These are phyloP conservation scores for Pyrgilauda ruficollis DNA, from an alignment of 2,113 vertebrate genomes.

Conservation along the genomic window DNA sequence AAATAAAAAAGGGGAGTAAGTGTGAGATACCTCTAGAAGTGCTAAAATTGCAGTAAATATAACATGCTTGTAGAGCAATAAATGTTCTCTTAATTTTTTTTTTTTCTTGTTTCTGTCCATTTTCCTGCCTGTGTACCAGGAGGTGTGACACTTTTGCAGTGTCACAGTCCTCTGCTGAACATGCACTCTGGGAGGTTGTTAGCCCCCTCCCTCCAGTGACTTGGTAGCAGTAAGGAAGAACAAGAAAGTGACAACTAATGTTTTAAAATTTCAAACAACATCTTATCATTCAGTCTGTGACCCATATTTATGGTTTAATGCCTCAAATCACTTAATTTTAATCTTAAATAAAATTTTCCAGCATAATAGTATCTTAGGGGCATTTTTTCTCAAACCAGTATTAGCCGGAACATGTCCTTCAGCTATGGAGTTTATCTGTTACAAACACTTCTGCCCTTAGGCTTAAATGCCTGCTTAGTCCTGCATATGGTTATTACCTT, in stretches of 20 bases:
- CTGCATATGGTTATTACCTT: constrained; percentile 46
- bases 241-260: not conserved
- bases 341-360: constrained; percentile 34
- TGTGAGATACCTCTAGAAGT: not conserved
- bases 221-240: not conserved
- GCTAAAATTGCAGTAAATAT: not conserved
- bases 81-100: not conserved
- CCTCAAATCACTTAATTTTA: constrained; percentile 37
- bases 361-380: constrained; percentile 24
- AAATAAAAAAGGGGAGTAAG: not conserved
- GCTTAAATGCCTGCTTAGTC: constrained; percentile 51
- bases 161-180: not conserved
- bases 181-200: not conserved
- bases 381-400: constrained; percentile 31
- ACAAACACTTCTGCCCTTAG: constrained; percentile 58
- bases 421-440: constrained; percentile 59
- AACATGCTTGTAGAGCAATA: not conserved
- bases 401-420: constrained; percentile 43
- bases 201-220: not conserved
- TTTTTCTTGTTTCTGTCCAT: not conserved
- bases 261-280: constrained; percentile 10
- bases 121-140: not conserved
- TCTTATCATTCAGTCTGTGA: constrained; percentile 1
- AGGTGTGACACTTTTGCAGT: not conserved
- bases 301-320: constrained; percentile 33